Percentiles rank a stretch among this genome's conserved stretches.
These are phyloP conservation scores for Melanogrammus aeglefinus DNA, from an alignment of 2,797 vertebrate genomes.

Conservation along the genomic window DNA sequence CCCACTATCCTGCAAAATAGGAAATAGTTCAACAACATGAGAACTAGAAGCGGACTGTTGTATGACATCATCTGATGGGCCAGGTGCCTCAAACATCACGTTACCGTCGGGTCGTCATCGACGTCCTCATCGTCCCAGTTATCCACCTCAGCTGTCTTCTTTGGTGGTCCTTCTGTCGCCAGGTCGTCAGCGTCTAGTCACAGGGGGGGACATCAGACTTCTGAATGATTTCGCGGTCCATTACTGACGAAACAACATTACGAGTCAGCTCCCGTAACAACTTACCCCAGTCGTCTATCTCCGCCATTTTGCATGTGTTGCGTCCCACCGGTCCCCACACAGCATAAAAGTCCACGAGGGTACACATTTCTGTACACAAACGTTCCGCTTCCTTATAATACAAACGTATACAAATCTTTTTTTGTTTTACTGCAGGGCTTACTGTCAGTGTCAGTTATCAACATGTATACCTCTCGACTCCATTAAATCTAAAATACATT, in stretches of 20 bases:
- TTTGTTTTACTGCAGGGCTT: neutral
- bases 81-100: neutral
- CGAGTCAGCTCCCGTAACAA: neutral
- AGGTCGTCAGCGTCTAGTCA: conserved; percentile 75
- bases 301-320: conserved; percentile 62
- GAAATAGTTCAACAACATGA: neutral
- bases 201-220: conserved; percentile 12
- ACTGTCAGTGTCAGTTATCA: conserved; percentile 2
- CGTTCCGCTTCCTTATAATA: neutral
- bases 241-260: neutral
- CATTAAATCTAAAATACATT: neutral
- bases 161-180: conserved; percentile 68
- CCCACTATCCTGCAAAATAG: conserved; percentile 81
- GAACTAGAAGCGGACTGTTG: neutral
- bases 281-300: conserved; percentile 79
- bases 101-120: conserved; percentile 81
- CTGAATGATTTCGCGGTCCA: neutral
- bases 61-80: neutral
- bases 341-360: conserved; percentile 9
- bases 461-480: neutral
- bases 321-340: neutral
- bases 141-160: conserved; percentile 68
- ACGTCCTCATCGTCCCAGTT: conserved; percentile 76
- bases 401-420: neutral
- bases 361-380: neutral